A percentile compares a stretch with the other conserved stretches of the same genome.
These are phyloP conservation scores for Calcarius lapponicus DNA, from an alignment of 2,797 vertebrate species.

Conservation along the genomic window DNA sequence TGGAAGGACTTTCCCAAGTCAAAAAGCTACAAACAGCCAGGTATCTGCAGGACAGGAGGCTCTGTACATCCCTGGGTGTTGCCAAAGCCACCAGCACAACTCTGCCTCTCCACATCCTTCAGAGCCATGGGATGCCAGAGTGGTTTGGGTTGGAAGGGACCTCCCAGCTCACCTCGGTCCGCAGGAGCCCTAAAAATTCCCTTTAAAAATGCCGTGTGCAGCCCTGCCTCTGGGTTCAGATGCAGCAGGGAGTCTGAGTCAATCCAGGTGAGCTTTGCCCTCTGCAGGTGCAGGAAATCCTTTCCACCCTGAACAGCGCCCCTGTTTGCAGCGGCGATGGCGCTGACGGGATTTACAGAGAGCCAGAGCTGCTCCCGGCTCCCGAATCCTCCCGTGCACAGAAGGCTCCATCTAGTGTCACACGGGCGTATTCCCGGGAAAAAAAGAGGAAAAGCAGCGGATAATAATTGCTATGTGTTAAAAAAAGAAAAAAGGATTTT, in stretches of 20 bases:
- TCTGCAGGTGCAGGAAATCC: neutral
- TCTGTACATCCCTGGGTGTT: accelerated
- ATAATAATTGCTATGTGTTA: neutral
- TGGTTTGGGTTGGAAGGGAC: neutral
- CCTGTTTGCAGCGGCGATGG: accelerated
- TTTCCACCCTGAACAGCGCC: neutral
- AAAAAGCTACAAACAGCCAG: no score
- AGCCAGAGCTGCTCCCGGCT: neutral
- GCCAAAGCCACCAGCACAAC: neutral
- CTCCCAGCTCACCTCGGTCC: neutral
- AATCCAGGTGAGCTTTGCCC: neutral
- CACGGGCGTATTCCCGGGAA: neutral
- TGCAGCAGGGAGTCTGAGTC: neutral
- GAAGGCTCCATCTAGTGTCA: slow-evolving; percentile 45
- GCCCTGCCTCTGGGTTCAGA: accelerated
- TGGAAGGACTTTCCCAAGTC: no score
- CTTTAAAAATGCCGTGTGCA: accelerated
- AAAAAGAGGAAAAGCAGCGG: neutral
- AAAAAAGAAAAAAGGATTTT: neutral
- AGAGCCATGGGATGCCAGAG: accelerated
- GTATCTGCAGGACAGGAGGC: no score
- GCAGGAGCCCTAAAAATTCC: neutral
- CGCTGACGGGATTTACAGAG: accelerated
- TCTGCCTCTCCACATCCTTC: accelerated
- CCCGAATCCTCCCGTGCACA: neutral